Conservation (phyloP, 2,888 invertebrate genomes). For the Yponomeuta cagnagella region DNA sequence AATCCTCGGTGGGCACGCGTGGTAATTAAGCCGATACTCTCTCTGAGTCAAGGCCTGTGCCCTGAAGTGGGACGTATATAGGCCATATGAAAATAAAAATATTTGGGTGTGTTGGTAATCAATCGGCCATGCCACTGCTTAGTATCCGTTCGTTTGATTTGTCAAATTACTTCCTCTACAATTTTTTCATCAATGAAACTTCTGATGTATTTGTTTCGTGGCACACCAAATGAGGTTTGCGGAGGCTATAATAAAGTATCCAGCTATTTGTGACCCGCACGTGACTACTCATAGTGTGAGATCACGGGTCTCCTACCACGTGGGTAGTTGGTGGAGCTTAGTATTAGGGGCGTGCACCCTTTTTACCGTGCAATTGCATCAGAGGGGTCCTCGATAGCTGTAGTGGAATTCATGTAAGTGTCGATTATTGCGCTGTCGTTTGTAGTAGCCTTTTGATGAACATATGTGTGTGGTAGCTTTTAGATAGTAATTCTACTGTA, state of each 20-base stretch:
- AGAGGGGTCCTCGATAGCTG: slow-evolving; percentile 37
- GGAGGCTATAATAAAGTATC: background rate
- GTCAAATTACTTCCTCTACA: too few species aligned
- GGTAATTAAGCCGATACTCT: too few species aligned
- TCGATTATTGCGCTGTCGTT: background rate
- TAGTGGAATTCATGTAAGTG: slow-evolving; percentile 38
- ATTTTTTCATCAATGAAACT: background rate
- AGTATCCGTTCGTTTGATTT: too few species aligned
- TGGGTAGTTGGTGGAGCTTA: slow-evolving; percentile 25
- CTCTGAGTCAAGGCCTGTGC: too few species aligned
- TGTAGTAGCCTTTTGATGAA: too few species aligned
- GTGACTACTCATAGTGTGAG: background rate
- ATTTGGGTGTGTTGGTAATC: too few species aligned
- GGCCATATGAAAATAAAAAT: too few species aligned
- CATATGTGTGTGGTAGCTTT: too few species aligned
- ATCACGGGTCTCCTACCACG: background rate
- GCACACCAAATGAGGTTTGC: background rate
- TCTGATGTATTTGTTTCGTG: background rate
- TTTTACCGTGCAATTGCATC: slow-evolving; percentile 29
- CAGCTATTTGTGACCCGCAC: background rate
- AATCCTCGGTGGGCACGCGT: too few species aligned
- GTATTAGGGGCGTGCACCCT: slow-evolving; percentile 40
- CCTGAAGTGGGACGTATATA: too few species aligned
- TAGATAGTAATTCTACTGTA: too few species aligned
- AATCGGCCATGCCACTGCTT: too few species aligned